phyloP scores from a whole-genome alignment of 2,888 invertebrate genomes.

The Polymixis lichenea region DNA sequence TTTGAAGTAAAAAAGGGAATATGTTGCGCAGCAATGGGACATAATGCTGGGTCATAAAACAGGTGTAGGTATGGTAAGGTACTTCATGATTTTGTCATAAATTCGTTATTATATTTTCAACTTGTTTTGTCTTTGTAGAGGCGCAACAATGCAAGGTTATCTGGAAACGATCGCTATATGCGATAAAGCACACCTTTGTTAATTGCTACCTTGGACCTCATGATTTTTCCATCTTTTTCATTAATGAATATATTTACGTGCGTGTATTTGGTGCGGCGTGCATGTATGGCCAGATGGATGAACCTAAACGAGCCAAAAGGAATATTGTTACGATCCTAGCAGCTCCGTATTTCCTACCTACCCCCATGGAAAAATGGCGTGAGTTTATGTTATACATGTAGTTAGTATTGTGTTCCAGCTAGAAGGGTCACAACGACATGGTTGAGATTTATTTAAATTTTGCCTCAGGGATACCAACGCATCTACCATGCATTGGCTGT shows the following conservation, averaged over 20 bases:
- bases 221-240: not conserved
- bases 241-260: not conserved
- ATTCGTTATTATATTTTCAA: not conserved
- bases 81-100: not conserved
- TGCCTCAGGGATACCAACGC: not conserved
- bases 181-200: not conserved
- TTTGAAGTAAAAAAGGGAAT: not conserved
- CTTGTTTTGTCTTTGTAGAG: not conserved
- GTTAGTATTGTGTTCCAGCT: not conserved
- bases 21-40: not conserved
- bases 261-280: not conserved
- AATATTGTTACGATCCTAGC: too few species aligned
- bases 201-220: not conserved
- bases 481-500: too few species aligned
- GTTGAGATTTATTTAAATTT: not conserved
- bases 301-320: too few species aligned
- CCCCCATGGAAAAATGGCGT: too few species aligned
- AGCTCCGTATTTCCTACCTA: too few species aligned
- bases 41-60: not conserved
- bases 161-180: not conserved
- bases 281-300: too few species aligned
- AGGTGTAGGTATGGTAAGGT: not conserved
- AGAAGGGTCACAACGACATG: not conserved
- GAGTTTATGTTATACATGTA: too few species aligned
- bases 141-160: not conserved